Evolutionary conservation across 2,797 vertebrate genomes (phyloP).

Genomic region (Arnoldichthys spilopterus): DNA sequence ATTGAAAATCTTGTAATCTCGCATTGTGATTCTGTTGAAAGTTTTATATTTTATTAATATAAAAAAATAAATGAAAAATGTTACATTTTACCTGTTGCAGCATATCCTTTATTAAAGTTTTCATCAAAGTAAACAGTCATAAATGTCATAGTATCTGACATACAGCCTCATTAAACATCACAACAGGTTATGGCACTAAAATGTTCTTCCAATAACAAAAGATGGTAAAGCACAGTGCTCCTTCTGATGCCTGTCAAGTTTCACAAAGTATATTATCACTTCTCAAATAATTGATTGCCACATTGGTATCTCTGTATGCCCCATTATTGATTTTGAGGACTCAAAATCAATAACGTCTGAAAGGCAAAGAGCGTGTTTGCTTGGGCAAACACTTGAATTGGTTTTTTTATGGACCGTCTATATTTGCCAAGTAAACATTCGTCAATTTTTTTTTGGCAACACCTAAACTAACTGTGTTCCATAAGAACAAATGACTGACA

Average conservation of each 20-base stretch:
- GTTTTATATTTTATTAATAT: conserved; percentile 65
- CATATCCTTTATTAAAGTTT: neutral
- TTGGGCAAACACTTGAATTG: conserved; percentile 78
- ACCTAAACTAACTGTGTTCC: conserved; percentile 33
- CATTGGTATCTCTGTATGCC: conserved; percentile 34
- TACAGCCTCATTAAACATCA: too few species aligned
- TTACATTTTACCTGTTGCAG: conserved; percentile 56
- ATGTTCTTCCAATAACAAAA: too few species aligned
- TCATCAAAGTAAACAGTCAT: neutral
- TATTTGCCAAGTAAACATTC: conserved; percentile 79
- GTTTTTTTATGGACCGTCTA: conserved; percentile 77
- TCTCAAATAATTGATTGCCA: conserved; percentile 19
- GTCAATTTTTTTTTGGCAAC: conserved; percentile 66
- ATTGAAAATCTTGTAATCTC: conserved; percentile 48
- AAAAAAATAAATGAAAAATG: conserved; percentile 40
- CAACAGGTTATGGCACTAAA: too few species aligned
- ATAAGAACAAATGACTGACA: neutral
- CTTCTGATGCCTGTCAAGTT: neutral
- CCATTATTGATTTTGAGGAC: conserved; percentile 47
- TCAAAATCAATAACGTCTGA: conserved; percentile 66
- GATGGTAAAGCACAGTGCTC: neutral
- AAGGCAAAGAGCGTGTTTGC: conserved; percentile 81
- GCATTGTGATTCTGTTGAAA: conserved; percentile 58
- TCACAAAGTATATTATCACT: conserved; percentile 36
- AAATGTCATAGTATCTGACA: neutral